Evolutionary conservation across 2,888 invertebrate genomes (phyloP), one percentile per base, ranked within the genome.

Genomic region (Candidula unifasciata): DNA sequence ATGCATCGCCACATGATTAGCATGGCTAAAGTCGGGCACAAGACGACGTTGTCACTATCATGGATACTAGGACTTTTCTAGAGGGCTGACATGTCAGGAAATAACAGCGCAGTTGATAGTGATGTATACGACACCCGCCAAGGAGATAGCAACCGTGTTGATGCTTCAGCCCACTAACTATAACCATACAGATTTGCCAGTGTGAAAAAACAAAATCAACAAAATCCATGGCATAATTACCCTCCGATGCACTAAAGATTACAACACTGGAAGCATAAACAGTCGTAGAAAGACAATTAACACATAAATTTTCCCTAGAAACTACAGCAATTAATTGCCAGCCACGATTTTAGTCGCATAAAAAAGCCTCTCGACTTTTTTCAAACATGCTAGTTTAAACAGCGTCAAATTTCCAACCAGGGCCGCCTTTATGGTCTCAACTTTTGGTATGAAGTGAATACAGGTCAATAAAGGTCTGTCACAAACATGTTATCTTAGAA

Each of bases 381-480:
- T n/a, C 60, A 60, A 60, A 60, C 60, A n/a, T 60, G 60, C 60
- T 30, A 5, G 30, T 33, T 68, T 68, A 68, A 44, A 44, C 33
- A 21, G n/a, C 69, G 69, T 8, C 69, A 21, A 24, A 33, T 37
- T 69, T 35, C 69, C 33, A 44, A 8, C 44, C 27, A 13, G 44
- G 44, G 44, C 44, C 16, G 73, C n/a, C 73, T 73, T 44, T 73
- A 73, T 52, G n/a, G 73, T n/a, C 2, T 24, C 44, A n/a, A 13
- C n/a, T 73, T 73, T 52, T 37, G n/a, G 5, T 44, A 44, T 73
- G 44, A 73, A 73, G 44, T 73, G 73, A 44, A 44, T 44, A 44
- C 73, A 73, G 73, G 13, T n/a, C 73, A 44, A 44, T 73, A 33
- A 44, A 73, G 27, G 44, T 21, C n/a, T 73, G 73, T 73, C 44